phyloP scores from a whole-genome alignment of 35 echinoderm and acorn worm species.

The Eucidaris tribuloides region DNA sequence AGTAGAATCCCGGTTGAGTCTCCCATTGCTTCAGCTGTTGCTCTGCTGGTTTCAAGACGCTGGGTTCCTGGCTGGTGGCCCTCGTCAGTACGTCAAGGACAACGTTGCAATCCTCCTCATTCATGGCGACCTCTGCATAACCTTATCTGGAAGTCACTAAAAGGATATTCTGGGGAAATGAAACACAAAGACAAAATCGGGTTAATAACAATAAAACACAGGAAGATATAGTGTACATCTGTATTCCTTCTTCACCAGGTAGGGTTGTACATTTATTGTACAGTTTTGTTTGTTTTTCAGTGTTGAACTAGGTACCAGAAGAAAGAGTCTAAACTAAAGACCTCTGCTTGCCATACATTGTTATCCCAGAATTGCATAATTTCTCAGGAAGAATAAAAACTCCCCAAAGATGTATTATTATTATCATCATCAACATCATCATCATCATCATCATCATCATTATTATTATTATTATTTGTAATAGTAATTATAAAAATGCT shows the following conservation, averaged over 20 bases:
- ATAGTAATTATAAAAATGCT: too few species aligned
- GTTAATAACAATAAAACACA: neutral
- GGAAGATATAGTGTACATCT: neutral
- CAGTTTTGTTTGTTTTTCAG: too few species aligned
- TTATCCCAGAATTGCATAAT: too few species aligned
- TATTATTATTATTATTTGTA: too few species aligned
- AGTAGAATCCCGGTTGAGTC: constrained; percentile 89
- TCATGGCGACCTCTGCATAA: neutral
- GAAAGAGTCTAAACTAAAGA: too few species aligned
- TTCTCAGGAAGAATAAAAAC: too few species aligned
- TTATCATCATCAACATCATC: too few species aligned
- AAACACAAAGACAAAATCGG: neutral
- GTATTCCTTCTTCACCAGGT: neutral
- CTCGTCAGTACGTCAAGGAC: constrained; percentile 76
- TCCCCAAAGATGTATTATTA: too few species aligned
- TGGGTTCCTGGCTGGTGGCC: constrained; percentile 86
- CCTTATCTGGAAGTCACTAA: neutral
- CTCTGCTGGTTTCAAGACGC: constrained; percentile 89
- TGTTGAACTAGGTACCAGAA: too few species aligned
- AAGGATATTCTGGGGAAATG: neutral
- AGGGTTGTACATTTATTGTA: neutral
- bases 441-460: too few species aligned
- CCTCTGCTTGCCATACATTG: too few species aligned
- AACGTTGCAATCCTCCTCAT: constrained; percentile 38
- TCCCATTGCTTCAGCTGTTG: constrained; percentile 95